These are phyloP conservation scores for Asteroscopus sphinx DNA, from an alignment of 2,888 invertebrate genomes.

Conservation along the genomic window DNA sequence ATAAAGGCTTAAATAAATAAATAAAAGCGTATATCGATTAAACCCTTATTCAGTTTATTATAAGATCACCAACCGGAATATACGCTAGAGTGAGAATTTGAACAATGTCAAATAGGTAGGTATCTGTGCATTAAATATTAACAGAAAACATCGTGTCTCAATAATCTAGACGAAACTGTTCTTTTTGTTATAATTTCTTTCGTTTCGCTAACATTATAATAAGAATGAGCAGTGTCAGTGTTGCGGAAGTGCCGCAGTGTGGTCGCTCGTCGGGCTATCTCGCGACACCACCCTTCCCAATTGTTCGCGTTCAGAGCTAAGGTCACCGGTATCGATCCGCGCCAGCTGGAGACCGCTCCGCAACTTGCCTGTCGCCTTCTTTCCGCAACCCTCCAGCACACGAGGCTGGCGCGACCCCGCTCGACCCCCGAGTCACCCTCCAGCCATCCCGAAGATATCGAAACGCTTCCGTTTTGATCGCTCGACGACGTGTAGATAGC, in stretches of 20 bases:
- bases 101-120: neutral
- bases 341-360: conserved; percentile 78
- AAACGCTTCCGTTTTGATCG: conserved; percentile 31
- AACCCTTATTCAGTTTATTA: neutral
- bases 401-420: conserved; percentile 13
- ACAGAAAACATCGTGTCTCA: conserved; percentile 1
- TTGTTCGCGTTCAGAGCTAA: conserved; percentile 72
- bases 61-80: neutral
- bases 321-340: conserved; percentile 85
- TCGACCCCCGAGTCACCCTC: conserved; percentile 37
- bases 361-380: conserved; percentile 63
- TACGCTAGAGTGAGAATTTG: neutral
- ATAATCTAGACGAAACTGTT: neutral
- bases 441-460: conserved; percentile 24
- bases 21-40: neutral
- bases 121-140: neutral
- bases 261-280: conserved; percentile 49
- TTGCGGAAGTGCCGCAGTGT: conserved; percentile 53
- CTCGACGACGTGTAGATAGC: conserved; percentile 29
- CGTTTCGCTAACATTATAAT: neutral
- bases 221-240: conserved; percentile 1
- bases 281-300: conserved; percentile 61
- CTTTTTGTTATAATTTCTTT: too few species aligned
- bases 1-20: too few species aligned
- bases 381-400: conserved; percentile 46